A percentile compares a stretch with the other conserved stretches of the same genome.
These are phyloP conservation scores for Heliconius nattereri DNA, from an alignment of 1,140 invertebrate genomes.

Conservation along the genomic window DNA sequence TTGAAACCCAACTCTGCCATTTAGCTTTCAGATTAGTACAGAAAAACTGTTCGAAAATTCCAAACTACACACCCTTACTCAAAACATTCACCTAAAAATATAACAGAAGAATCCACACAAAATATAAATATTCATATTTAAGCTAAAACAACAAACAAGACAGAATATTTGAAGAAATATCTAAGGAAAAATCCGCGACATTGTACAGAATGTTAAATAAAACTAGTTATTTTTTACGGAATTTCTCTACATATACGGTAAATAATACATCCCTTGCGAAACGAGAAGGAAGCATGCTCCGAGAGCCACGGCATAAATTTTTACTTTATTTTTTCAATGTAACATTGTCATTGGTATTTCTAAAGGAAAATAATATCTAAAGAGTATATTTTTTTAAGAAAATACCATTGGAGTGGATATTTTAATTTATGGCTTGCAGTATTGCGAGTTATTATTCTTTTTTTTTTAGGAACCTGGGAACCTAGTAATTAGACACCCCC, in stretches of 20 bases:
- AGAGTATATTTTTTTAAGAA: neutral
- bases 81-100: neutral
- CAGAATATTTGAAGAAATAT: neutral
- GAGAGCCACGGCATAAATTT: constrained; percentile 12
- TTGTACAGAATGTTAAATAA: neutral
- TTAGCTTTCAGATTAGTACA: too few species aligned
- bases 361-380: neutral
- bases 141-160: neutral
- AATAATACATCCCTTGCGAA: constrained; percentile 8
- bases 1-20: too few species aligned
- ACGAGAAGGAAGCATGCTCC: constrained; percentile 3
- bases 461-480: too few species aligned
- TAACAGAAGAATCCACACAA: neutral
- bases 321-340: constrained; percentile 14
- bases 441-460: too few species aligned
- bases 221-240: constrained; percentile 2
- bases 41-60: too few species aligned
- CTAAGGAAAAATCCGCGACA: neutral
- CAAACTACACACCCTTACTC: too few species aligned
- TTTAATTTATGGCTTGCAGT: neutral
- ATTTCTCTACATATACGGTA: neutral
- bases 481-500: neutral
- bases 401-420: neutral
- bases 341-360: constrained; percentile 5
- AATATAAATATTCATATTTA: constrained; percentile 1